Percentiles rank a stretch among this genome's conserved stretches.
phyloP scores from a whole-genome alignment of 2,113 vertebrate species.

The Lepus europaeus region DNA sequence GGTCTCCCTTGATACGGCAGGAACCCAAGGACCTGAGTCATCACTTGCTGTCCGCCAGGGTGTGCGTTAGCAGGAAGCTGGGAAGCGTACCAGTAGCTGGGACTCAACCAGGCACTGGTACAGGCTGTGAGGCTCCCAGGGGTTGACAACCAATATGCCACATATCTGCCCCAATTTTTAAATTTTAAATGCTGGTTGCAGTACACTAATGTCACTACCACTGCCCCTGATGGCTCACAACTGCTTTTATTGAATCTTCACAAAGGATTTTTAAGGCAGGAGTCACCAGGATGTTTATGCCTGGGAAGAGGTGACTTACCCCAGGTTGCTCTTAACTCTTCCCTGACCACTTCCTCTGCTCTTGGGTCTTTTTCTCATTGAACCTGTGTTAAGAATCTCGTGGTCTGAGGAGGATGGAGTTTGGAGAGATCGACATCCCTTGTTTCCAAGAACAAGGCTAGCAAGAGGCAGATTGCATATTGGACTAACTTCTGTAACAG shows the following conservation, averaged over 20 bases:
- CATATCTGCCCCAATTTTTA: no score
- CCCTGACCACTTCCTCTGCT: neutral
- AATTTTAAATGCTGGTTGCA: conserved; percentile 11
- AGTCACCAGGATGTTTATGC: neutral
- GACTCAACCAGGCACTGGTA: no score
- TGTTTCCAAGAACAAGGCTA: conserved; percentile 39
- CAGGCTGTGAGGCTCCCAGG: no score
- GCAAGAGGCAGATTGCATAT: conserved; percentile 28
- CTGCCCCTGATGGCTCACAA: neutral
- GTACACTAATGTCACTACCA: neutral
- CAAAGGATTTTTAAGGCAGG: neutral
- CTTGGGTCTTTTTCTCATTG: neutral
- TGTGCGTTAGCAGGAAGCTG: no score
- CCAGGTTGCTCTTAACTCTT: neutral
- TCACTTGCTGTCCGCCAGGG: no score
- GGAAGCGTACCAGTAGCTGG: no score
- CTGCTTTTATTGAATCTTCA: conserved; percentile 40
- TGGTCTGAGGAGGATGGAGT: neutral
- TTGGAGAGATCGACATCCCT: neutral
- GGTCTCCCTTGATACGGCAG: no score
- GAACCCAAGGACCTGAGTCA: no score
- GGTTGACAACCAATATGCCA: no score
- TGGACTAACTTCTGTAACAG: conserved; percentile 24
- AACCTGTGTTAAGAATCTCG: conserved; percentile 33
- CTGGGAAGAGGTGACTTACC: neutral